Base-by-base conservation (phyloP, 2,797 vertebrate genomes). In the Acridotheres tristis region DNA sequence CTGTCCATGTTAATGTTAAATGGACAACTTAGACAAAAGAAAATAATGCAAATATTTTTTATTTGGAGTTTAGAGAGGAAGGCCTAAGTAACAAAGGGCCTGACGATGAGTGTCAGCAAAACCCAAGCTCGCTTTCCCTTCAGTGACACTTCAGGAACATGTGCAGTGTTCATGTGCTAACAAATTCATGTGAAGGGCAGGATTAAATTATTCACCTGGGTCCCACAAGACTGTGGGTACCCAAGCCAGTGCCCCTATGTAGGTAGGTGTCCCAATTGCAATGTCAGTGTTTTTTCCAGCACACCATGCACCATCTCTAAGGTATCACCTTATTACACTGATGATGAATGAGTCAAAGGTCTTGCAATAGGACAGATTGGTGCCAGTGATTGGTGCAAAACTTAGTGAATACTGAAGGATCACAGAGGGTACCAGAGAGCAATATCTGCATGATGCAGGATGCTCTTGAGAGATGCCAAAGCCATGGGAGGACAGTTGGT, bases 161-260 rank as follows among this genome's bases (percentile, higher is more conserved):
- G 0, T 26, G 8, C 3, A 3, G 21, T 50, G 25, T 73, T 58
- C 51, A 3, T 7, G 47, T 42, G 32, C 63, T 62, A 42, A 53
- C 10, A 10, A 40, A 27, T 61, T 34, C 57, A 53, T 34, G 42
- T 43, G n/a, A 59, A 85, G 17, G 23, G 26, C 50, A 67, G 73
- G 26, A 42, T 54, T 54, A 71, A 83, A 40, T 30, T 3, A n/a
- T n/a, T 67, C 75, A 16, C 30, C 26, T 57, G 62, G 22, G 36
- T 61, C 23, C 32, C 47, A 45, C 38, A 68, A 63, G 45, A 34
- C 38, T 18, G 13, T 53, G 23, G 5, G 36, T 89, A 73, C n/a
- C 40, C 9, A 3, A 83, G 55, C 27, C 63, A 80, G 53, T 0
- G 0, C 42, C 40, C 10, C 14, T 40, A 27, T 6, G 3, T 30